Conservation (phyloP, 1,140 invertebrate species). For the Proctacanthus coquilletti region DNA sequence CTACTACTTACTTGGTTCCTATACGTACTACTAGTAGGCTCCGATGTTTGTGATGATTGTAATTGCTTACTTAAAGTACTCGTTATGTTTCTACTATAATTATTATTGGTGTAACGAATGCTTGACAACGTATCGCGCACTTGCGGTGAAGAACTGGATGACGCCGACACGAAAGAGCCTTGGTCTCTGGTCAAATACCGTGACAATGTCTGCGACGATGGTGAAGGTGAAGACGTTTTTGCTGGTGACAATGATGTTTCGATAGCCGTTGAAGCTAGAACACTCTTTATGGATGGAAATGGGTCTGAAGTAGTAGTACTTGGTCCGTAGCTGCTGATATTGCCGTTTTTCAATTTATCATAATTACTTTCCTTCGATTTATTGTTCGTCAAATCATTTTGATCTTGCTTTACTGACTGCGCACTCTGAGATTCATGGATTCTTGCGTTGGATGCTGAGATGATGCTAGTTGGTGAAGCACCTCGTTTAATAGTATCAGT, state of each 20-base stretch:
- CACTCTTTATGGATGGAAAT: constrained; percentile 1
- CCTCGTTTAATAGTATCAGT: constrained; percentile 30
- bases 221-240: constrained; percentile 1
- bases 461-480: constrained; percentile 18
- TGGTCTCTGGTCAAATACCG: no score
- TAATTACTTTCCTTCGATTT: background rate
- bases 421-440: constrained; percentile 25
- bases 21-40: background rate
- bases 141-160: no score
- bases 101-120: background rate
- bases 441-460: constrained; percentile 22
- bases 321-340: constrained; percentile 1
- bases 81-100: background rate
- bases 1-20: constrained; percentile 2
- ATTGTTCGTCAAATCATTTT: background rate
- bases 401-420: constrained; percentile 14
- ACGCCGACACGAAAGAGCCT: no score
- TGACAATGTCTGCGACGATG: no score
- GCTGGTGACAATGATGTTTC: background rate
- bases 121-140: background rate
- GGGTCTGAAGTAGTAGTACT: background rate
- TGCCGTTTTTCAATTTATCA: background rate
- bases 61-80: background rate
- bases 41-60: background rate
- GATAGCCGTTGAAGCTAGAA: constrained; percentile 1